Evolutionary conservation across 2,797 vertebrate genomes (phyloP), one percentile per base, ranked within the genome.

Genomic region (Characodon lateralis): DNA sequence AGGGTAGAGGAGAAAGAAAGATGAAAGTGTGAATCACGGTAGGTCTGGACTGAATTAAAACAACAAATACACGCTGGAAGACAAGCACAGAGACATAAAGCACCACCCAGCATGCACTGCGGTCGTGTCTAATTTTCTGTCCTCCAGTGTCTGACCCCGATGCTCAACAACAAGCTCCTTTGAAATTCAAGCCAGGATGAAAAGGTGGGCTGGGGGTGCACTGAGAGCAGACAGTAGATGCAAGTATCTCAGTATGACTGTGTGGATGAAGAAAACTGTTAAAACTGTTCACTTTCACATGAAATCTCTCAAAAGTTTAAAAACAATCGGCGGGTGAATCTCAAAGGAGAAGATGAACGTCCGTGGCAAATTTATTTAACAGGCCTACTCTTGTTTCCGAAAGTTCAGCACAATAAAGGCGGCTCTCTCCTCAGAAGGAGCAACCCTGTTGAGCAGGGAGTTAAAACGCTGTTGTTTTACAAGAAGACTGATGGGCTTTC

Each of bases 181-280:
- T 93, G 91, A 93, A 91, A 94, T 87, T 73, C 53, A 83, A 94
- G 39, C 85, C 77, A 48, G 81, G 81, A 86, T 86, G 50, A 87
- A 89, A 84, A 83, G 85, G 74, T 51, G 31, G 72, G 72, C 28
- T 26, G 72, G 80, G 72, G 59, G 10, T 1, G 8, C 35, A 24
- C 5, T 6, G 41, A 26, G 71, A 68, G 31, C 48, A 72, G 74
- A 85, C 43, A 58, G 56, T 71, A 31, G 51, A 86, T 77, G 51
- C 55, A 46, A 35, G 41, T 39, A 48, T 39, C 74, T 74, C 56
- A 39, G n/a, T 56, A 55, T 72, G 69, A 76, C 66, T 43, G 31
- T 56, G 78, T 51, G 77, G 68, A 77, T 31, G 66, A 70, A 72
- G 39, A 28, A 43, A 50, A 76, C 48, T 63, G 68, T 73, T 70